phyloP scores from a whole-genome alignment of 2,113 vertebrate genomes.

The Eulacestoma nigropectus region DNA sequence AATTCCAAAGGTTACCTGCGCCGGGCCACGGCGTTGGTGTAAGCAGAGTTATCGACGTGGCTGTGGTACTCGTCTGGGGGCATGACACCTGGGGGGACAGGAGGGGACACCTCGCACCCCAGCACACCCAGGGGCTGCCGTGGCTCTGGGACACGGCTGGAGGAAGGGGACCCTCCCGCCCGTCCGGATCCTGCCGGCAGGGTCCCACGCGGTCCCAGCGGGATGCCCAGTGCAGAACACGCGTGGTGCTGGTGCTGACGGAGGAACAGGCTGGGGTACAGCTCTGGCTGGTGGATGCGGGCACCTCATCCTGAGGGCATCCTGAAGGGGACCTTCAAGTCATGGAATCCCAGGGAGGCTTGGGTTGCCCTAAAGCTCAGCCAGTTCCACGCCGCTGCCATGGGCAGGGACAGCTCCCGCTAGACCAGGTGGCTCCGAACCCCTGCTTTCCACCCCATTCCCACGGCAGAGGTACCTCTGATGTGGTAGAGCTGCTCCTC shows the following conservation, averaged over 20 bases:
- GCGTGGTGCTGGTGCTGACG: rapidly evolving
- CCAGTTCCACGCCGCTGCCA: neutral
- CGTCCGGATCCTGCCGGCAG: neutral
- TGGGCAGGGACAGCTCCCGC: neutral
- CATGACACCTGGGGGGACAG: constrained; percentile 83
- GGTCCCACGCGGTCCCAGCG: rapidly evolving
- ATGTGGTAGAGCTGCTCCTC: constrained; percentile 83
- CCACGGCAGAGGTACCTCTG: constrained; percentile 63
- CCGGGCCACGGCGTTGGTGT: constrained; percentile 86
- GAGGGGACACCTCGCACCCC: neutral
- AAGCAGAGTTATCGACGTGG: constrained; percentile 85
- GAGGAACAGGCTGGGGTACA: neutral
- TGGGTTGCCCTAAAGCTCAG: neutral
- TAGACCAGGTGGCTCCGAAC: rapidly evolving
- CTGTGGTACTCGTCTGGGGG: constrained; percentile 90
- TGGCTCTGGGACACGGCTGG: rapidly evolving
- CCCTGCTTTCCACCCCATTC: neutral
- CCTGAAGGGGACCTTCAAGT: neutral
- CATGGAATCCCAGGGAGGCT: neutral
- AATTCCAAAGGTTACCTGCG: constrained; percentile 68
- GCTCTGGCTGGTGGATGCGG: neutral
- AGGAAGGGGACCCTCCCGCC: neutral
- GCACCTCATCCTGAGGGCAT: neutral
- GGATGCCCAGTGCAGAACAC: rapidly evolving
- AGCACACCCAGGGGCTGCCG: rapidly evolving